Conservation (phyloP, 2,888 invertebrate species). For the Drosophila neotestacea region DNA sequence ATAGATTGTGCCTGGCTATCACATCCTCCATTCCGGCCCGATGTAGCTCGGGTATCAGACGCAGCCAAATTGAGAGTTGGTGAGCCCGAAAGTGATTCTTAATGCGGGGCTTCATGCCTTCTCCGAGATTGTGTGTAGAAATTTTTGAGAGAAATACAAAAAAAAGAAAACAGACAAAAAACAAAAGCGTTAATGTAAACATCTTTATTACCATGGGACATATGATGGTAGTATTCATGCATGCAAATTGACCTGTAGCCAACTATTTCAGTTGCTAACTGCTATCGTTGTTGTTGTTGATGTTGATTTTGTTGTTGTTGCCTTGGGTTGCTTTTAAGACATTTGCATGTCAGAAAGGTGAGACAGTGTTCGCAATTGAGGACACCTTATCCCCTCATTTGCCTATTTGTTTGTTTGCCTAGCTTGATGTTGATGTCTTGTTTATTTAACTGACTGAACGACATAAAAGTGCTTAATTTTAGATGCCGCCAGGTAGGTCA, state of each 20-base stretch:
- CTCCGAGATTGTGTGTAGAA: constrained; percentile 14
- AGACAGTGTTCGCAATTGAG: constrained; percentile 42
- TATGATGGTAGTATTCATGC: constrained; percentile 32
- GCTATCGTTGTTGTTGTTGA: constrained; percentile 3
- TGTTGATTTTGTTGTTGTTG: constrained; percentile 11
- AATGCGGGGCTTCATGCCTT: constrained; percentile 95
- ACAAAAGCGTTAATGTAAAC: constrained; percentile 53
- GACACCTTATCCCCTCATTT: constrained; percentile 20
- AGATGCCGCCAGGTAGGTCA: no score
- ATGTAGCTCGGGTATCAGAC: constrained; percentile 96
- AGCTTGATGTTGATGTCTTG: constrained; percentile 53
- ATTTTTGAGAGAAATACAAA: constrained; percentile 14
- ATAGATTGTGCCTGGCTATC: constrained; percentile 94
- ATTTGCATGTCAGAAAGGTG: constrained; percentile 65
- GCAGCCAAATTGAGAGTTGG: constrained; percentile 97
- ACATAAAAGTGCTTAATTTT: constrained; percentile 66
- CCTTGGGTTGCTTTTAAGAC: constrained; percentile 48
- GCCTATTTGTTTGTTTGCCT: constrained; percentile 17
- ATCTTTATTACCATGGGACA: constrained; percentile 40
- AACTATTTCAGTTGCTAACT: constrained; percentile 47
- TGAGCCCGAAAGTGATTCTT: constrained; percentile 98
- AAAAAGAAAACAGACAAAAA: constrained; percentile 17
- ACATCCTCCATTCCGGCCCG: constrained; percentile 95
- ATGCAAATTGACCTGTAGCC: constrained; percentile 58
- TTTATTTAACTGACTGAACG: constrained; percentile 57